These are phyloP conservation scores for Anguilla megastoma DNA, from an alignment of 2,797 vertebrate species.

Conservation along the genomic window DNA sequence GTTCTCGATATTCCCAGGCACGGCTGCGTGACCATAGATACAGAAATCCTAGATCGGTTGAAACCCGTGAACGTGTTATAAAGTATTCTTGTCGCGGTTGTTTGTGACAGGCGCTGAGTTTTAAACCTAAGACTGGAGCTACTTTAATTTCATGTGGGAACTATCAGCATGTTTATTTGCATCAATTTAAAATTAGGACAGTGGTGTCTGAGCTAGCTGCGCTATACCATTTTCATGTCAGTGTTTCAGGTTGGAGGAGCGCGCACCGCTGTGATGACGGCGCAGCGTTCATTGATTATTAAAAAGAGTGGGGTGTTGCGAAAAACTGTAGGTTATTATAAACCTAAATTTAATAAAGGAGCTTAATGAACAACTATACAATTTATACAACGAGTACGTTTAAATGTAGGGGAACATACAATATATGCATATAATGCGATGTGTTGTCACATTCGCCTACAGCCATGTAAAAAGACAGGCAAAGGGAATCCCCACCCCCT, in stretches of 20 bases:
- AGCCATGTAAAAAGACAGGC: constrained; percentile 5
- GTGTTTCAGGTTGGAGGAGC: constrained; percentile 40
- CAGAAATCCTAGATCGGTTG: constrained; percentile 24
- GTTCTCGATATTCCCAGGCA: constrained; percentile 66
- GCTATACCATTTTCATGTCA: constrained; percentile 44
- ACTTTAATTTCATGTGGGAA: neutral
- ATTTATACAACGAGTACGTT: neutral
- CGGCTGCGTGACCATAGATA: constrained; percentile 64
- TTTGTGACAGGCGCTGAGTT: neutral
- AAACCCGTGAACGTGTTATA: neutral
- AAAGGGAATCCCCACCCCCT: constrained; percentile 47
- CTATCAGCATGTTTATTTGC: neutral
- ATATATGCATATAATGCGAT: neutral
- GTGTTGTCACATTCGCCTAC: neutral
- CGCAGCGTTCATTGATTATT: constrained; percentile 59
- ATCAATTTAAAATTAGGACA: neutral
- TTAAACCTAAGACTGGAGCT: neutral
- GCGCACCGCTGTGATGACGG: constrained; percentile 42
- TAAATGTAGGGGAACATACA: neutral
- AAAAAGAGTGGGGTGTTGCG: constrained; percentile 30
- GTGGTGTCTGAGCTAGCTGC: constrained; percentile 40
- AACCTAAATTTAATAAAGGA: neutral
- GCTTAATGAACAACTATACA: neutral
- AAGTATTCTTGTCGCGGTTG: neutral
- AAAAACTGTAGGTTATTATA: constrained; percentile 26